Conservation (phyloP, 2,113 vertebrate genomes). For the Alligator mississippiensis region DNA sequence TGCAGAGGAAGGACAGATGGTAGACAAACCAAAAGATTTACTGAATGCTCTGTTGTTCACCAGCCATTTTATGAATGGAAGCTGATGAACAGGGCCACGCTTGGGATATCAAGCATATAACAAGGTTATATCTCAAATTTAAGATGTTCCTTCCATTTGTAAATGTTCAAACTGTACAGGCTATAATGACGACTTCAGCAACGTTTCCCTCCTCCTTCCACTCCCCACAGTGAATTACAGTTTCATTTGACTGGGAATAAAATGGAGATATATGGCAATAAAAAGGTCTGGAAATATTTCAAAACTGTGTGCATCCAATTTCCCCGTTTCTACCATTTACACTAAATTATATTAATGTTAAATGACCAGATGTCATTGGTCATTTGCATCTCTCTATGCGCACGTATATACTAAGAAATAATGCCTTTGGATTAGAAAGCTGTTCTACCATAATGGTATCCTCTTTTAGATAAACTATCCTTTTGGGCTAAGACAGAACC, state of each 20-base stretch:
- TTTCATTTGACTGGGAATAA: not conserved
- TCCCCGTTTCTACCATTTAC: not conserved
- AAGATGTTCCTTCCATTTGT: not conserved
- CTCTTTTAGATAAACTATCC: not conserved
- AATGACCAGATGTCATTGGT: not conserved
- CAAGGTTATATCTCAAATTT: not conserved
- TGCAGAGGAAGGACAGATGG: not conserved
- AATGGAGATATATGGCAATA: not conserved
- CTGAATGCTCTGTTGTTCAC: not conserved
- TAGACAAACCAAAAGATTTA: not conserved
- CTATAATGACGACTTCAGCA: not conserved
- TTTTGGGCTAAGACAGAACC: not conserved
- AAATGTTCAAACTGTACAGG: not conserved
- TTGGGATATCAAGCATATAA: not conserved
- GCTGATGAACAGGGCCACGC: not conserved
- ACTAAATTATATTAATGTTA: not conserved
- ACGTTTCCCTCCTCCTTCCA: not conserved
- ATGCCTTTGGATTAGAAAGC: not conserved
- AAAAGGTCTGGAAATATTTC: not conserved
- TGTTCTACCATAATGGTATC: not conserved
- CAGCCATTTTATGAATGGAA: not conserved
- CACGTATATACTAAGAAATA: not conserved
- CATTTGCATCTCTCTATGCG: not conserved
- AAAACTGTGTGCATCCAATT: not conserved
- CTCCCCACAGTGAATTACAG: not conserved